These are phyloP conservation scores for Terrapene triunguis DNA, from an alignment of 2,113 vertebrate genomes.

Conservation along the genomic window DNA sequence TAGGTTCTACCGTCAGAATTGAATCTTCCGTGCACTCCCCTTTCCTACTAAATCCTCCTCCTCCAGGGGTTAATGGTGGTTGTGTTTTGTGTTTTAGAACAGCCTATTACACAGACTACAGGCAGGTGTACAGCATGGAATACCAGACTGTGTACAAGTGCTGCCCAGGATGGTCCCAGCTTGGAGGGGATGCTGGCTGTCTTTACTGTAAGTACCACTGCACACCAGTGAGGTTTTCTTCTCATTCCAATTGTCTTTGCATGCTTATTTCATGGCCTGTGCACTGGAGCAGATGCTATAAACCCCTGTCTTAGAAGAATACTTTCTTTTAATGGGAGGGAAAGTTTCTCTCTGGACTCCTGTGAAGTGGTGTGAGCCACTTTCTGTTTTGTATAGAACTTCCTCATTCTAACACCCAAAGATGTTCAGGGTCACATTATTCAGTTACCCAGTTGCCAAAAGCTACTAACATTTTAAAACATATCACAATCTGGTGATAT, in stretches of 20 bases:
- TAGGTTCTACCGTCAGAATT: rapidly evolving
- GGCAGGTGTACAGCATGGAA: constrained; percentile 86
- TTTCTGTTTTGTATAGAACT: rapidly evolving
- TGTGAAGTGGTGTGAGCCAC: rapidly evolving
- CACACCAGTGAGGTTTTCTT: rapidly evolving
- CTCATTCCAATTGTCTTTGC: rapidly evolving
- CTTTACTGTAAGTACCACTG: constrained; percentile 86
- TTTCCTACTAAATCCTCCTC: background rate
- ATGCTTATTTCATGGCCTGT: rapidly evolving
- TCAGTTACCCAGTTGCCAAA: background rate
- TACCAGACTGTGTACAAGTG: constrained; percentile 84
- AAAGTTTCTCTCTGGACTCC: background rate
- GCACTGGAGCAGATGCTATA: background rate
- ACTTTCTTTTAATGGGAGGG: background rate
- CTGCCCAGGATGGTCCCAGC: constrained; percentile 91
- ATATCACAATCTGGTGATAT: background rate
- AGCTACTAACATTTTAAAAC: background rate
- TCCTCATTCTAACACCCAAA: rapidly evolving
- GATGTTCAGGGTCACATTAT: background rate
- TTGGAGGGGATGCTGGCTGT: constrained; percentile 85
- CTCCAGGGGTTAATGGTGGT: background rate
- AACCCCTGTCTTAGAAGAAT: background rate
- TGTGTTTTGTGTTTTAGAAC: constrained; percentile 78
- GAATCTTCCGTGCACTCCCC: rapidly evolving
- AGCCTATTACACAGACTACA: constrained; percentile 85